Evolutionary conservation across 1,140 invertebrate species (phyloP).

Genomic region (Papilio helenus): DNA sequence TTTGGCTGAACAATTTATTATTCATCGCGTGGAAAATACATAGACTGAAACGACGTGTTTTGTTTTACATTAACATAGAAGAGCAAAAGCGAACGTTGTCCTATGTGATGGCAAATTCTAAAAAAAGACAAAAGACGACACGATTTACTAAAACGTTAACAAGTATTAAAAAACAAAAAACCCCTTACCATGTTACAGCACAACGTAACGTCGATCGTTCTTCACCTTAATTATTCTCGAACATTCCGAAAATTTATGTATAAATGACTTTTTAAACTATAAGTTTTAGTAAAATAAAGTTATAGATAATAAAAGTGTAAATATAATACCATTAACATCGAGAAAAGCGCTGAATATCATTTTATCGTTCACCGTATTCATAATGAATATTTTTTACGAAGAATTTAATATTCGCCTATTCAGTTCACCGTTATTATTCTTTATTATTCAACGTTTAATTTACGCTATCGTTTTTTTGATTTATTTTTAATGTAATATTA

Average conservation of each 20-base stretch:
- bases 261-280: no score
- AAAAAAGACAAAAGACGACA: no score
- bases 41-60: neutral
- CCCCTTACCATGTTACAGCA: no score
- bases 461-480: constrained; percentile 1
- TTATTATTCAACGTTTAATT: constrained; percentile 20
- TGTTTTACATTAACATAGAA: neutral
- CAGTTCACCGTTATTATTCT: constrained; percentile 7
- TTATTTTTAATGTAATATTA: neutral
- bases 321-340: neutral
- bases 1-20: constrained; percentile 16
- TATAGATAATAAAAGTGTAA: no score
- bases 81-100: neutral
- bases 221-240: no score
- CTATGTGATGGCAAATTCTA: neutral
- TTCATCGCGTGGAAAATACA: neutral
- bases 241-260: no score
- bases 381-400: constrained; percentile 16
- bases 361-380: constrained; percentile 20
- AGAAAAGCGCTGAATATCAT: neutral
- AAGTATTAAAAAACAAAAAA: no score
- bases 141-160: no score
- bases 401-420: constrained; percentile 27
- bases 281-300: no score
- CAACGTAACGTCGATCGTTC: no score